Evolutionary conservation across 2,797 vertebrate species (phyloP).

Genomic region (Rhynchonycteris naso): DNA sequence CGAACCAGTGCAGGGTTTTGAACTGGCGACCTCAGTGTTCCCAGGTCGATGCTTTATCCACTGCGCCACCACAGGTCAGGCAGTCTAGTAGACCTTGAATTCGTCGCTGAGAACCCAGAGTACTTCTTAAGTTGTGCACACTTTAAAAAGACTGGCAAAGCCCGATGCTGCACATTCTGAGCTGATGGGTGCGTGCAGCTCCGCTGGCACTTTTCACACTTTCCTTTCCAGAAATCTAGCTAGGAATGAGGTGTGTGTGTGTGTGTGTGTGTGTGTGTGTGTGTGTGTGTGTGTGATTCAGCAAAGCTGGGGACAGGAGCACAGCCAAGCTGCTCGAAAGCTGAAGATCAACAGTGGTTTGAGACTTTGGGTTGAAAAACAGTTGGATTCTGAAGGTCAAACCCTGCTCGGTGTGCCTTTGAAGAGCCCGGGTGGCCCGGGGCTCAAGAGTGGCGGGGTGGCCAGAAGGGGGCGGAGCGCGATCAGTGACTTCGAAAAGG

Average conservation of each 20-base stretch:
- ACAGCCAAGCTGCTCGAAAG: neutral
- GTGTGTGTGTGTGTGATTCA: neutral
- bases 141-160: neutral
- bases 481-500: neutral
- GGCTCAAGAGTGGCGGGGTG: accelerated
- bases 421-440: accelerated
- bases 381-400: neutral
- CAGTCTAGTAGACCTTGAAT: neutral
- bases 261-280: no score
- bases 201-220: neutral
- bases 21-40: no score
- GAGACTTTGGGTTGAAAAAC: neutral
- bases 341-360: neutral
- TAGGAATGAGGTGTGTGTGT: neutral
- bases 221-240: neutral
- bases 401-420: neutral
- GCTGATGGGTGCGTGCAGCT: neutral
- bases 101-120: neutral
- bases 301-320: neutral
- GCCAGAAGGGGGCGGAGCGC: neutral
- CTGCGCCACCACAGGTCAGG: no score
- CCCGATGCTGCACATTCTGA: neutral
- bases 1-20: no score
- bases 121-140: neutral
- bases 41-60: no score